Evolutionary conservation across 2,888 invertebrate species (phyloP).

Genomic region (Homarus gammarus): DNA sequence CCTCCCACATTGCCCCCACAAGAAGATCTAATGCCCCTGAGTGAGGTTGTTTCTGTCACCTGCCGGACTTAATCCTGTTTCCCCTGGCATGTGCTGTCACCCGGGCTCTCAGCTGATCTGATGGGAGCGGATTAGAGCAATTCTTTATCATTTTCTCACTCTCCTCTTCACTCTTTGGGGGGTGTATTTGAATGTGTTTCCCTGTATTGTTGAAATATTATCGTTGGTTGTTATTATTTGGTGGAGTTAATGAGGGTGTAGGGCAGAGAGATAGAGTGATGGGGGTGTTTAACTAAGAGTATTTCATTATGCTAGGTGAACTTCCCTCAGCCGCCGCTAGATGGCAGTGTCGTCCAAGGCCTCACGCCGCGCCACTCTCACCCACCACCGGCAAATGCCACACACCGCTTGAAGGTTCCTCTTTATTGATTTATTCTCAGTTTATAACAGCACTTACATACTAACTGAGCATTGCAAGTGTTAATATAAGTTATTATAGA

Average conservation of each 20-base stretch:
- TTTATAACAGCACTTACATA: neutral
- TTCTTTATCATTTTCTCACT: constrained; percentile 7
- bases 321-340: constrained; percentile 39
- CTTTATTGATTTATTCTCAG: neutral
- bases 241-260: constrained; percentile 43
- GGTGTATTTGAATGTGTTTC: neutral
- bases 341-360: constrained; percentile 55
- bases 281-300: constrained; percentile 54
- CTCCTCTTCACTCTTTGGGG: neutral
- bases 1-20: constrained; percentile 53
- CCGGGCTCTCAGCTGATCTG: constrained; percentile 60
- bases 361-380: constrained; percentile 44
- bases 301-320: constrained; percentile 31
- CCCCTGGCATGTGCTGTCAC: constrained; percentile 59
- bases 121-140: constrained; percentile 37
- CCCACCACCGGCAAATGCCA: constrained; percentile 16
- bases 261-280: constrained; percentile 30
- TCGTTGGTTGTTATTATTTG: too few species aligned
- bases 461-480: neutral
- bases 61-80: constrained; percentile 66
- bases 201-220: constrained; percentile 8
- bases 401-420: neutral
- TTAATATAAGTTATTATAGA: neutral
- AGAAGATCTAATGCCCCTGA: constrained; percentile 57
- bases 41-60: constrained; percentile 63